Conservation (phyloP, 2,888 invertebrate genomes). For the Melitaea athalia region DNA sequence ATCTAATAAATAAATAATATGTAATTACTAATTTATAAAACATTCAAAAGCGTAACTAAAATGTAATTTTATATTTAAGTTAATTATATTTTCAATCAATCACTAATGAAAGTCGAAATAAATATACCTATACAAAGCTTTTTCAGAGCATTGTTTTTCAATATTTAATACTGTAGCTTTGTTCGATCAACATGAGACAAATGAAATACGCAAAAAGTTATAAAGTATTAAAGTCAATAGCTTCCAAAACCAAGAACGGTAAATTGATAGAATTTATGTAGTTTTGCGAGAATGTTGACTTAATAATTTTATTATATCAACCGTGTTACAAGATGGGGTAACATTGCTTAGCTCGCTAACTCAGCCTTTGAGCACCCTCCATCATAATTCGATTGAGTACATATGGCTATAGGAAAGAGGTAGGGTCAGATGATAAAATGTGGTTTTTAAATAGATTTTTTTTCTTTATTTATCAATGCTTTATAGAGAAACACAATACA, state of each 20-base stretch:
- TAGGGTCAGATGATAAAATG: background rate
- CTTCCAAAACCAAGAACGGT: background rate
- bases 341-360: conserved; percentile 28
- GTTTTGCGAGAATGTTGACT: conserved; percentile 1
- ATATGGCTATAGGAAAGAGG: conserved; percentile 15
- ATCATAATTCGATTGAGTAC: conserved; percentile 29
- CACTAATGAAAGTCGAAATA: background rate
- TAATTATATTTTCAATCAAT: background rate
- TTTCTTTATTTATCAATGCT: no score
- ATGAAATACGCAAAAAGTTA: background rate
- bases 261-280: conserved; percentile 3
- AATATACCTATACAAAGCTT: background rate
- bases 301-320: conserved; percentile 26
- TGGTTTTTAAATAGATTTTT: no score
- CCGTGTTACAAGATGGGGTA: conserved; percentile 17
- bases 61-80: no score
- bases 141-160: background rate
- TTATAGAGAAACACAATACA: no score
- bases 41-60: no score
- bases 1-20: no score
- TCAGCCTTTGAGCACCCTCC: conserved; percentile 29
- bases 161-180: background rate
- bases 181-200: background rate
- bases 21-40: no score
- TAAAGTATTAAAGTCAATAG: background rate